phyloP scores from a whole-genome alignment of 2,797 vertebrate genomes.

The Hemibagrus guttatus region DNA sequence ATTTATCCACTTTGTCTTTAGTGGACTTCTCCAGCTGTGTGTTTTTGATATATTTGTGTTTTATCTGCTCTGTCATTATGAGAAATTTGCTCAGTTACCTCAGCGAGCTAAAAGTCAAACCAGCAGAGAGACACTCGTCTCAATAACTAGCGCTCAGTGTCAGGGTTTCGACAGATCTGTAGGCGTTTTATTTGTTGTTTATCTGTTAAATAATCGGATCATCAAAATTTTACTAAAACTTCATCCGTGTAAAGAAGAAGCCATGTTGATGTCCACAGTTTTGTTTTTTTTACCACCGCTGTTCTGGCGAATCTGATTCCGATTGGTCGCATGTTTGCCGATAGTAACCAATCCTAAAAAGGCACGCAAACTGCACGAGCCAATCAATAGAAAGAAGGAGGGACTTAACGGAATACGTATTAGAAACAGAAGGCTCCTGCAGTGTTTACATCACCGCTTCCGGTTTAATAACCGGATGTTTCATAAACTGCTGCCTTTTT shows the following conservation, averaged over 20 bases:
- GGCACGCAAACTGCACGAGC: neutral
- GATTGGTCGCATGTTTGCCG: neutral
- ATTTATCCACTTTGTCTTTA: constrained; percentile 65
- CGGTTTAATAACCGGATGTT: neutral
- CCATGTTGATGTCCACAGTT: neutral
- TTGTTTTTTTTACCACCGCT: neutral
- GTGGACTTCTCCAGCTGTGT: constrained; percentile 65
- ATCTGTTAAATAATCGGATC: neutral
- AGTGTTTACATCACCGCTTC: neutral
- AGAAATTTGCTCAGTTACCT: neutral
- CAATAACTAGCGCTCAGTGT: too few species aligned
- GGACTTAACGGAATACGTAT: constrained; percentile 18
- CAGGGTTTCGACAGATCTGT: neutral
- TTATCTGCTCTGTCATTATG: constrained; percentile 54
- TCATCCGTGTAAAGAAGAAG: neutral
- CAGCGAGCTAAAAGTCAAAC: neutral
- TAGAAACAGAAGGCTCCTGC: neutral
- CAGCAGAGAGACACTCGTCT: neutral
- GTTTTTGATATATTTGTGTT: constrained; percentile 55
- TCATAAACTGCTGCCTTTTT: neutral
- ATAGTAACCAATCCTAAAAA: neutral
- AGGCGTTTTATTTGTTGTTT: neutral
- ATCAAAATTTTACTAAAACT: neutral
- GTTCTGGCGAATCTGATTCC: neutral
- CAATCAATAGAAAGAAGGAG: neutral